phyloP scores from a whole-genome alignment of 2,797 vertebrate species.

The Rhinatrema bivittatum region DNA sequence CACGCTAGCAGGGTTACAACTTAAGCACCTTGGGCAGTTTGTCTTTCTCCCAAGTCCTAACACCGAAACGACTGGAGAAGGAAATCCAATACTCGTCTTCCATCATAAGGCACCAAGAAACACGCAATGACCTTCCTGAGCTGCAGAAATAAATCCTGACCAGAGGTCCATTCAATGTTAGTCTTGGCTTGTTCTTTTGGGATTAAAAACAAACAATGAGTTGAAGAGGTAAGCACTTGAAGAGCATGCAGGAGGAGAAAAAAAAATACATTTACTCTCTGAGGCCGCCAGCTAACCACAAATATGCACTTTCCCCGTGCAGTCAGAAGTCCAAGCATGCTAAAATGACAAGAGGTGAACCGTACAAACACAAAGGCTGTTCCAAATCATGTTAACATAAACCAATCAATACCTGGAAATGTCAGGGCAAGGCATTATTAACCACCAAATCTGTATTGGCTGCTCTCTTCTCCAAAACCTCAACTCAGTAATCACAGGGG shows the following conservation, averaged over 20 bases:
- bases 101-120: too few species aligned
- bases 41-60: conserved; percentile 1
- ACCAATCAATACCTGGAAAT: conserved; percentile 8
- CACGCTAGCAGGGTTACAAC: neutral
- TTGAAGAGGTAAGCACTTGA: conserved; percentile 4
- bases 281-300: neutral
- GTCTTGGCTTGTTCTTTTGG: conserved; percentile 1
- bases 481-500: neutral
- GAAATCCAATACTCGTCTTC: too few species aligned
- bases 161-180: neutral
- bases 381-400: conserved; percentile 5
- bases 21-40: too few species aligned
- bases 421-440: neutral
- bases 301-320: neutral
- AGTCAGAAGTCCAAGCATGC: neutral
- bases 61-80: too few species aligned
- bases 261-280: neutral
- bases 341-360: conserved; percentile 5
- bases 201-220: neutral
- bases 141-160: conserved; percentile 10
- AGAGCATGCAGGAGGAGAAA: neutral
- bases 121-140: conserved; percentile 5
- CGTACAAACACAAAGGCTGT: neutral
- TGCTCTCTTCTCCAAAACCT: neutral
- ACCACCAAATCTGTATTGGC: neutral